A percentile compares a stretch with the other conserved stretches of the same genome.
Conservation (phyloP, 2,113 vertebrate species). For the Diglossa brunneiventris region DNA sequence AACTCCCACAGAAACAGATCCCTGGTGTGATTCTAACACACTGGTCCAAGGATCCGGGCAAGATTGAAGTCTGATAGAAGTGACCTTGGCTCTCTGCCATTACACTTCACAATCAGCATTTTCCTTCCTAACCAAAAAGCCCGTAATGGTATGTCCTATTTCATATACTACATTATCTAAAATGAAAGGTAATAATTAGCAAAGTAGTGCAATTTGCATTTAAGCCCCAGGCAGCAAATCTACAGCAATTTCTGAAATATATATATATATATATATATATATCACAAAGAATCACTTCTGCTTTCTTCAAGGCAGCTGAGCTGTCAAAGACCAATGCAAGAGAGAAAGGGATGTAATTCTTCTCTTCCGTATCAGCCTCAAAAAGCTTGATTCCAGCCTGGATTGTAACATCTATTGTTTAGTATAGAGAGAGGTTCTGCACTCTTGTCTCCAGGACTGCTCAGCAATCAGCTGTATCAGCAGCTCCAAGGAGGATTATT, state of each 20-base stretch:
- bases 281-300: neutral
- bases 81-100: slow-evolving; percentile 27
- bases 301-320: neutral
- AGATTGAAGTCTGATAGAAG: slow-evolving; percentile 6
- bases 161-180: neutral
- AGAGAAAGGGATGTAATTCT: neutral
- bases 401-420: neutral
- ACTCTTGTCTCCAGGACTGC: neutral
- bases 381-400: neutral
- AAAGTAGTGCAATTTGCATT: slow-evolving; percentile 24
- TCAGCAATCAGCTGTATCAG: slow-evolving; percentile 25
- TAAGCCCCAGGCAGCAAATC: slow-evolving; percentile 19
- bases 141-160: neutral
- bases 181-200: slow-evolving; percentile 33
- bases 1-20: slow-evolving; percentile 33
- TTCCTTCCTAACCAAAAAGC: neutral
- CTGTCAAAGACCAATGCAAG: neutral
- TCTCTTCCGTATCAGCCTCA: neutral
- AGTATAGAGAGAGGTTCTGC: neutral
- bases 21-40: slow-evolving; percentile 3
- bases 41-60: neutral
- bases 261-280: neutral
- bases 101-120: neutral
- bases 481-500: slow-evolving; percentile 32
- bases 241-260: neutral